Evolutionary conservation across 92 coral and sea anemone species (phyloP).

Genomic region (Paramuricea clavata): DNA sequence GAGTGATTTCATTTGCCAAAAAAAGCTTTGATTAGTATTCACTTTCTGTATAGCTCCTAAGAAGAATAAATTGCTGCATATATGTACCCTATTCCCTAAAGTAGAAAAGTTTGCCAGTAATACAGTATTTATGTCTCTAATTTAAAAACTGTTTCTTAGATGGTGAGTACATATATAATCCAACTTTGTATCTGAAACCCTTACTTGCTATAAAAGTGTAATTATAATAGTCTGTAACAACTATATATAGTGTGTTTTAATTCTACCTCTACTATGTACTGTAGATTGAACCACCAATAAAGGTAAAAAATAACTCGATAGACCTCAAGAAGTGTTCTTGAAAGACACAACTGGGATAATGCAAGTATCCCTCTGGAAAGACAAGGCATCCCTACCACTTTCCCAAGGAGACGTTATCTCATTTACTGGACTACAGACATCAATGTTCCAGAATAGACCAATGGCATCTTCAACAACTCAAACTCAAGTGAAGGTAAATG

Average conservation of each 20-base stretch:
- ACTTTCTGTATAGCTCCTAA: no score
- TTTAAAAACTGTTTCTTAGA: neutral
- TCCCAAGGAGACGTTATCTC: neutral
- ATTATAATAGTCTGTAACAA: no score
- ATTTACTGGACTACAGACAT: neutral
- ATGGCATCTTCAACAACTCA: no score
- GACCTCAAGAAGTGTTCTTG: conserved; percentile 7
- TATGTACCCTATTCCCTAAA: no score
- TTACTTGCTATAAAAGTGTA: no score
- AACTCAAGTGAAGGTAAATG: no score
- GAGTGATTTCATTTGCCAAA: neutral
- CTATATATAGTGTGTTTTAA: conserved; percentile 8
- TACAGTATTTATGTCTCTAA: neutral
- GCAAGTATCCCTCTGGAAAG: conserved; percentile 43
- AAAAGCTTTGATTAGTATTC: no score
- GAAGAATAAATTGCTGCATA: neutral
- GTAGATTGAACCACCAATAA: no score
- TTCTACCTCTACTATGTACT: conserved; percentile 28
- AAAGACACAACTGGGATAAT: conserved; percentile 34
- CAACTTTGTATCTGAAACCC: no score
- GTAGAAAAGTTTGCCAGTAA: no score
- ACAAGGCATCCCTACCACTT: conserved; percentile 5
- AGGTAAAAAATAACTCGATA: conserved; percentile 32
- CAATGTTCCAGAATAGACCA: no score
- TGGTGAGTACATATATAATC: no score